phyloP scores from a whole-genome alignment of 2,113 vertebrate genomes.

The Microtus ochrogaster region DNA sequence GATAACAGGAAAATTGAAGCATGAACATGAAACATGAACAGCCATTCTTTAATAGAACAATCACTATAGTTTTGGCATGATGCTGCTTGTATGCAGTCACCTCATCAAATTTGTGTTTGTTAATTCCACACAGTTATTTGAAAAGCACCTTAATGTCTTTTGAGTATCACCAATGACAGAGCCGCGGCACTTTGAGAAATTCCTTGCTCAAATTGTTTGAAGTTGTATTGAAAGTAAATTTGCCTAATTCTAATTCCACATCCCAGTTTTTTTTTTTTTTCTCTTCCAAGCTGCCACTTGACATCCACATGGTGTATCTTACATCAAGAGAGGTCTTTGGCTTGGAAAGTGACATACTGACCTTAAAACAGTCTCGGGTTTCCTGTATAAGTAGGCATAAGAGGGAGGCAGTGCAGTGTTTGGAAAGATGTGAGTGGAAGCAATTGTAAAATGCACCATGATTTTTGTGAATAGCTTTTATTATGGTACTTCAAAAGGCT shows the following conservation, averaged over 20 bases:
- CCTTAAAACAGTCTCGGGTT: neutral
- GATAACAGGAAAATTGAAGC: neutral
- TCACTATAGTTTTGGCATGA: neutral
- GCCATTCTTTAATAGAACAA: neutral
- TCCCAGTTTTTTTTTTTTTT: neutral
- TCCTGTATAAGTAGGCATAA: neutral
- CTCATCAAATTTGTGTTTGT: neutral
- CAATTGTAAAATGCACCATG: slow-evolving; percentile 50
- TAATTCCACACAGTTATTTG: neutral
- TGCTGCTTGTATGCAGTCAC: neutral
- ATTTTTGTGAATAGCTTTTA: slow-evolving; percentile 64
- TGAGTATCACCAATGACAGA: neutral
- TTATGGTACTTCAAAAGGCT: slow-evolving; percentile 49
- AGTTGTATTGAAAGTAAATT: neutral
- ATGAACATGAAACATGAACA: neutral
- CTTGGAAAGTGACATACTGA: neutral
- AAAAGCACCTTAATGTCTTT: neutral
- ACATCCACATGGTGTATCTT: neutral
- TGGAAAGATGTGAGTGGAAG: neutral
- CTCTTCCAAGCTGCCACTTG: neutral
- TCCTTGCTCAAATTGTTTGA: neutral
- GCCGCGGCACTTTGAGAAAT: neutral
- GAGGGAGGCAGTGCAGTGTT: neutral
- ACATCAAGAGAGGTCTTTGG: neutral
- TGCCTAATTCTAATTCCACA: neutral